Evolutionary conservation across 1,140 invertebrate species (phyloP), one percentile per base, ranked within the genome.

Genomic region (Drosophila kanapiae): DNA sequence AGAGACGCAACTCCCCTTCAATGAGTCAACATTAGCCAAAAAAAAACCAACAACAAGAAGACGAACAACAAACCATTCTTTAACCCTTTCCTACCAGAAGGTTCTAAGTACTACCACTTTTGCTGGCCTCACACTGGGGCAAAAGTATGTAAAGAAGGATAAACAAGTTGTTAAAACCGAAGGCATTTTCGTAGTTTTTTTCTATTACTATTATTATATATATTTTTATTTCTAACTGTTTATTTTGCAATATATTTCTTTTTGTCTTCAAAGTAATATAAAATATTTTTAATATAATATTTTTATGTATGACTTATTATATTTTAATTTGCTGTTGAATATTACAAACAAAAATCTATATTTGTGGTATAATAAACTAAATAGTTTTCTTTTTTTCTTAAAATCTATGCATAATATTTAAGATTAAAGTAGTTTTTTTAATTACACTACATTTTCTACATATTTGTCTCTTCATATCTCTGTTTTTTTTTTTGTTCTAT

Each of bases 1-100:
- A 8, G 49, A 27, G 14, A 6, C 6, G 31, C 31, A 53, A 57
- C 67, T 61, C 63, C 75, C 63, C 64, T 40, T 68, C 56, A 77
- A 77, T 77, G 74, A 77, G 75, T 77, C 75, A 77, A 72, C 67
- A 72, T 59, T 71, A 72, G 68, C 45, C 67, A 14, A 71, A 72
- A 71, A 70, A 57, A 62, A 47, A n/a, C 18, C 4, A 18, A 45
- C 42, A 43, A 43, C 43, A 14, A 27, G 35, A 35, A 43, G 4
- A 29, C 2, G 29, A 51, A 38, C 18, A n/a, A 54, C 18, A 38
- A 49, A 23, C 4, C 14, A 38, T 43, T 40, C 23, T 43, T 61
- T 33, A 33, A 62, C 57, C 38, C 38, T 61, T 51, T 48, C 0
- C 27, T 14, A 16, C 43, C 14, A 53, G 43, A n/a, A 60, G 16